Evolutionary conservation across 2,888 invertebrate species (phyloP).

Genomic region (Erannis defoliaria): DNA sequence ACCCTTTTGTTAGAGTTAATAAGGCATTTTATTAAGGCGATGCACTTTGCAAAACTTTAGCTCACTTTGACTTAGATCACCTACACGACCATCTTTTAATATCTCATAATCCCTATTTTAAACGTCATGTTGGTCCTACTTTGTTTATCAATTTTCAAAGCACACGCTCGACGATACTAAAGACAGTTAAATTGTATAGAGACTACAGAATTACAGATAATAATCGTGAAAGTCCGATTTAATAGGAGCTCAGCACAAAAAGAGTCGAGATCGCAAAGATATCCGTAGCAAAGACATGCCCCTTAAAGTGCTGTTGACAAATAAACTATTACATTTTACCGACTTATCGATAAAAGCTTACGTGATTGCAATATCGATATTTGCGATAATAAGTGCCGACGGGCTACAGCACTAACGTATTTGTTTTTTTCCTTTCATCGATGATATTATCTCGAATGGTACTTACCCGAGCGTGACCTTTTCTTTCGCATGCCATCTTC

Average conservation of each 20-base stretch:
- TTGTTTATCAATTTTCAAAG: not conserved
- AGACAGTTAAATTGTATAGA: constrained; percentile 9
- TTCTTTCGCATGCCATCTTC: constrained; percentile 15
- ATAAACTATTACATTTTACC: constrained; percentile 36
- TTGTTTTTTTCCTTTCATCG: constrained; percentile 37
- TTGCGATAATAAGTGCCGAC: constrained; percentile 41
- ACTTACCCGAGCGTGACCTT: constrained; percentile 34
- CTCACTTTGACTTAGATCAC: too few relatives aligned
- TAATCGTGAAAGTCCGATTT: constrained; percentile 23
- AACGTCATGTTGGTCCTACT: not conserved
- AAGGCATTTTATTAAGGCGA: too few relatives aligned
- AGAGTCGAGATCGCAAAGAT: constrained; percentile 25
- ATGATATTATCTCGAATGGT: constrained; percentile 37
- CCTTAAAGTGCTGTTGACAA: constrained; percentile 35
- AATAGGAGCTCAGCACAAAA: constrained; percentile 21
- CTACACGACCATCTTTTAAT: too few relatives aligned
- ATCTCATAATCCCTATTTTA: too few relatives aligned
- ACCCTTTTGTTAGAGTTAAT: too few relatives aligned
- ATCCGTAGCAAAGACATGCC: constrained; percentile 32
- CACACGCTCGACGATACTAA: not conserved
- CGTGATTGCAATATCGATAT: constrained; percentile 49
- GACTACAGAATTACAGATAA: constrained; percentile 15
- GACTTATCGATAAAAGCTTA: constrained; percentile 43
- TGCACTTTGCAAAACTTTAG: too few relatives aligned
- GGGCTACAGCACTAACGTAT: constrained; percentile 30